Evolutionary conservation across 2,888 invertebrate species (phyloP).

Genomic region (Unio pictorum): DNA sequence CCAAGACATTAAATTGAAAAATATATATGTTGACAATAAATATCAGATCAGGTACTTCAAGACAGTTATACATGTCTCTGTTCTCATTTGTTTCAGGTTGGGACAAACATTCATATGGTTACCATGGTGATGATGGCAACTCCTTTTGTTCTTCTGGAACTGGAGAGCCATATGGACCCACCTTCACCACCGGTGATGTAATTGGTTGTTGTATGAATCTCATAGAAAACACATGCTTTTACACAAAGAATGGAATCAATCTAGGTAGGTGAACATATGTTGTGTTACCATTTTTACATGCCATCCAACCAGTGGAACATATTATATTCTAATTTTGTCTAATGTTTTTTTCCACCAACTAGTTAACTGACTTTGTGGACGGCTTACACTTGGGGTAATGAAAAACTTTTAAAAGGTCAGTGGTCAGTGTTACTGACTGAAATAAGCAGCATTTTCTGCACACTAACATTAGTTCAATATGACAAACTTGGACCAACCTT

Average conservation of each 20-base stretch:
- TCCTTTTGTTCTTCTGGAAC: slow-evolving; percentile 98
- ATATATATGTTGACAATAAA: too few species aligned
- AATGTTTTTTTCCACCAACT: too few species aligned
- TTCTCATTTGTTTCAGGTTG: slow-evolving; percentile 80
- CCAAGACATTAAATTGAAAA: too few species aligned
- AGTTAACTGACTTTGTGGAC: too few species aligned
- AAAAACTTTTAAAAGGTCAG: too few species aligned
- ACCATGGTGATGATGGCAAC: slow-evolving; percentile 99
- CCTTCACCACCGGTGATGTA: slow-evolving; percentile 97
- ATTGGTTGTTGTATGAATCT: slow-evolving; percentile 99
- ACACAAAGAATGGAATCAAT: slow-evolving; percentile 99
- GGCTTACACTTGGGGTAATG: too few species aligned
- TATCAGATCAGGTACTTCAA: too few species aligned
- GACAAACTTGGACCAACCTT: too few species aligned
- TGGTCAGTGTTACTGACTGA: too few species aligned
- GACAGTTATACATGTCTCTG: neutral
- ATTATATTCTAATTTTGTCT: neutral
- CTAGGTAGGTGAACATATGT: slow-evolving; percentile 73
- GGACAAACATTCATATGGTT: slow-evolving; percentile 99
- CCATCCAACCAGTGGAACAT: neutral
- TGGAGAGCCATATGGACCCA: slow-evolving; percentile 98
- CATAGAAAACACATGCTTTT: slow-evolving; percentile 98
- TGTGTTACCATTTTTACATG: neutral
- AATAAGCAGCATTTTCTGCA: too few species aligned
- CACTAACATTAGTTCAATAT: too few species aligned